Conservation (phyloP, 2,888 invertebrate species). For the Scaptomyza polygonia region DNA sequence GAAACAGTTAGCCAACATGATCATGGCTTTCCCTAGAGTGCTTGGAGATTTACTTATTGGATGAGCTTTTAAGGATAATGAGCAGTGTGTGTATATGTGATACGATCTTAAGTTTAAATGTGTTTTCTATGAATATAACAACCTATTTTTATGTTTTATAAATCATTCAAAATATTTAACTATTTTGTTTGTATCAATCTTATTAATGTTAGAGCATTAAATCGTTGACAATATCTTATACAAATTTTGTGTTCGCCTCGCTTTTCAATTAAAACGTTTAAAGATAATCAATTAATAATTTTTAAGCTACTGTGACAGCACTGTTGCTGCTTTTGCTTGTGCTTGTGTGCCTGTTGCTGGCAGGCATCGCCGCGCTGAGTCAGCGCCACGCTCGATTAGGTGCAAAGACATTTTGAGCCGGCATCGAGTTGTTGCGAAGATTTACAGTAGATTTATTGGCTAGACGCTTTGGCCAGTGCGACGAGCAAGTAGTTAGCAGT, state of each 20-base stretch:
- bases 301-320: slow-evolving; percentile 68
- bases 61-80: slow-evolving; percentile 4
- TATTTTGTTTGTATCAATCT: too few relatives aligned
- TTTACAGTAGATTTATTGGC: slow-evolving; percentile 73
- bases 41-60: neutral
- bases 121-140: too few relatives aligned
- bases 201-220: slow-evolving; percentile 36
- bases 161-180: too few relatives aligned
- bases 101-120: too few relatives aligned
- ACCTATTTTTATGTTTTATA: too few relatives aligned
- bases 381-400: slow-evolving; percentile 74
- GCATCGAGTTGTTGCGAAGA: slow-evolving; percentile 57
- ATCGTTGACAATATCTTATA: neutral
- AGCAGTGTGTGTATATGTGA: too few relatives aligned
- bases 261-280: slow-evolving; percentile 77
- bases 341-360: neutral
- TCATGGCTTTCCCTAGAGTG: neutral
- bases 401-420: slow-evolving; percentile 71
- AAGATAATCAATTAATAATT: slow-evolving; percentile 79
- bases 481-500: slow-evolving; percentile 38
- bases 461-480: slow-evolving; percentile 48
- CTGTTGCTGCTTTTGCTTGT: slow-evolving; percentile 1
- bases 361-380: slow-evolving; percentile 49
- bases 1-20: slow-evolving; percentile 25
- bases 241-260: slow-evolving; percentile 9